Percentiles rank a stretch among this genome's conserved stretches.
phyloP scores from a whole-genome alignment of 2,113 vertebrate species.

The Oncorhynchus nerka region DNA sequence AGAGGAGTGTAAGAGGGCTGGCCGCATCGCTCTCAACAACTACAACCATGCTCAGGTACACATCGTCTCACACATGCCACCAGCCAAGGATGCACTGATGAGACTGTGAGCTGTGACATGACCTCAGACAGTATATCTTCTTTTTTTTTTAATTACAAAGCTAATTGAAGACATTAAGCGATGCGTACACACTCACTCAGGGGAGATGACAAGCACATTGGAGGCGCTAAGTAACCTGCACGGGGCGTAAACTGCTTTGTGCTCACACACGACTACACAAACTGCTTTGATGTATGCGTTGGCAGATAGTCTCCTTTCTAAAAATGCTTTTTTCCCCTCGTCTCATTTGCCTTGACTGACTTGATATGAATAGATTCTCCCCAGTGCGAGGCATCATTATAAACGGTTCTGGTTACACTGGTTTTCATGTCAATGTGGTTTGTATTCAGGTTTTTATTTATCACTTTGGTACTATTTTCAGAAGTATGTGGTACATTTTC shows the following conservation, averaged over 20 bases:
- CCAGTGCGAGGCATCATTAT: conserved; percentile 48
- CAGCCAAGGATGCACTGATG: conserved; percentile 16
- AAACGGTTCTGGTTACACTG: conserved; percentile 44
- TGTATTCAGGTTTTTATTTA: background rate
- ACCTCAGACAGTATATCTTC: conserved; percentile 36
- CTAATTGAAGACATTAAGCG: conserved; percentile 57
- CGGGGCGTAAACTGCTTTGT: conserved; percentile 42
- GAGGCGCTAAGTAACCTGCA: conserved; percentile 28
- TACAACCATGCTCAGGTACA: conserved; percentile 74
- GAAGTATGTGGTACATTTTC: no score
- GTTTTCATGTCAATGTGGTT: conserved; percentile 37
- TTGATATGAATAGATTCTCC: conserved; percentile 40
- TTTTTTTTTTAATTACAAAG: conserved; percentile 37
- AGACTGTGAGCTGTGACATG: conserved; percentile 30
- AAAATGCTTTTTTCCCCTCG: conserved; percentile 21
- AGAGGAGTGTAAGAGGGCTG: conserved; percentile 59
- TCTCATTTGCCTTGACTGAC: conserved; percentile 44
- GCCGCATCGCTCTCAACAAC: conserved; percentile 49
- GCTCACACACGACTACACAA: no score
- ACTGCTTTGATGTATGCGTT: conserved; percentile 46
- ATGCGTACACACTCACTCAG: conserved; percentile 47
- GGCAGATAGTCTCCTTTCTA: conserved; percentile 32
- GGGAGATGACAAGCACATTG: conserved; percentile 19
- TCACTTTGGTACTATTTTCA: no score
- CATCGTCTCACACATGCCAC: conserved; percentile 18